Percentiles rank a stretch among this genome's conserved stretches.
These are phyloP conservation scores for Platycercus adscitus DNA, from an alignment of 2,113 vertebrate species.

Conservation along the genomic window DNA sequence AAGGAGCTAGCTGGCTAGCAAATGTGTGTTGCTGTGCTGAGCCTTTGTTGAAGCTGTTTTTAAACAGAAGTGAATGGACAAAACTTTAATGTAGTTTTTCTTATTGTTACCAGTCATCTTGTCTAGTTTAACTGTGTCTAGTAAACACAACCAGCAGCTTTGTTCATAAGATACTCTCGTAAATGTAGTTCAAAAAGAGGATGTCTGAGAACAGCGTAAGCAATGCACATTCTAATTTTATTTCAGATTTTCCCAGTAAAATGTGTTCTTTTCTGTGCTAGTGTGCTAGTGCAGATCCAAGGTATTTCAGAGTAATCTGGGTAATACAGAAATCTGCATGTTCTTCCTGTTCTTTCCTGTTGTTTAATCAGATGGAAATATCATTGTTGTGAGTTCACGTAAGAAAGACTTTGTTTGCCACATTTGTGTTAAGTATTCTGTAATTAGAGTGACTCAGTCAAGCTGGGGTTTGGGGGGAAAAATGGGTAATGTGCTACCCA, in stretches of 20 bases:
- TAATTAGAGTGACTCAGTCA: background rate
- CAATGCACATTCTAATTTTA: background rate
- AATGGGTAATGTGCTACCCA: background rate
- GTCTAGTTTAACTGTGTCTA: background rate
- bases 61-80: background rate
- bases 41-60: conserved; percentile 1
- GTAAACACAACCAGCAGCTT: background rate
- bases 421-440: background rate
- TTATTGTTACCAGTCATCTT: background rate
- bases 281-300: background rate
- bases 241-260: background rate
- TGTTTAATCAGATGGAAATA: background rate
- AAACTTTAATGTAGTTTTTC: background rate
- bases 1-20: background rate
- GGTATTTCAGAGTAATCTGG: background rate
- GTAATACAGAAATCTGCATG: background rate
- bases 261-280: background rate
- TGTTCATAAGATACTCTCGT: background rate
- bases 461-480: background rate
- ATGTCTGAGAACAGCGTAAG: background rate
- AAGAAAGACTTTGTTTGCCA: background rate
- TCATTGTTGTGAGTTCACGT: background rate
- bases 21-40: background rate
- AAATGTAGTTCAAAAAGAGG: background rate
- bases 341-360: background rate